Percentiles rank a stretch among this genome's conserved stretches.
phyloP scores from a whole-genome alignment of 2,797 vertebrate species.

The Clarias laeviceps region DNA sequence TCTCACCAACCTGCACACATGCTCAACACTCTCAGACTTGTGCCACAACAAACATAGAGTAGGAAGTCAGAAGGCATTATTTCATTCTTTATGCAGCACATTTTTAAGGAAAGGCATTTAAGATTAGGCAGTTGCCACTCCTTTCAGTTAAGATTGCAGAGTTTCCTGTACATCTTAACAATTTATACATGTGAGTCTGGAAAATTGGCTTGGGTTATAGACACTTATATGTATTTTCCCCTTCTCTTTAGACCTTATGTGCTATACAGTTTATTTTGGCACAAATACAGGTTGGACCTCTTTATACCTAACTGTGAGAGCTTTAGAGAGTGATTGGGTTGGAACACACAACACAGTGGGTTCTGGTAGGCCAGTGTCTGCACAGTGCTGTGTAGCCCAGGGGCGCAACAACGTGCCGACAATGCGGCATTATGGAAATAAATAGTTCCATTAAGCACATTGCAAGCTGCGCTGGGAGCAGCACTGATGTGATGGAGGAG shows the following conservation, averaged over 20 bases:
- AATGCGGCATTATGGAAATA: constrained; percentile 75
- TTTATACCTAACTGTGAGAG: not conserved
- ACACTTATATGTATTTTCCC: not conserved
- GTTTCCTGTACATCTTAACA: not conserved
- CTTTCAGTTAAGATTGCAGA: not conserved
- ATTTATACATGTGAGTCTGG: not conserved
- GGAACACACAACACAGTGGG: not conserved
- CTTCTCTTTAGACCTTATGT: constrained; percentile 5
- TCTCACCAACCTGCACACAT: not conserved
- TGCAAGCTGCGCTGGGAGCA: constrained; percentile 68
- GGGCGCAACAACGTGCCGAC: constrained; percentile 61
- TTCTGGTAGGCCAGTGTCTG: not conserved
- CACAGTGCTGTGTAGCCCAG: not conserved
- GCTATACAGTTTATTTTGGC: not conserved
- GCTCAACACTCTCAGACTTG: not conserved
- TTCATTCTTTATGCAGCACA: not conserved
- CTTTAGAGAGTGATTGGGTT: constrained; percentile 1
- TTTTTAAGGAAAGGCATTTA: not conserved
- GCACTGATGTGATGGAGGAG: constrained; percentile 70
- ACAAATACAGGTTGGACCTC: not conserved
- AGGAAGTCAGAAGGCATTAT: not conserved
- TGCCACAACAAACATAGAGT: not conserved
- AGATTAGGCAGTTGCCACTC: not conserved
- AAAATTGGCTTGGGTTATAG: not conserved
- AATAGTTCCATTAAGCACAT: constrained; percentile 76